A percentile compares a stretch with the other conserved stretches of the same genome.
Conservation (phyloP, 2,113 vertebrate species). For the Forbesichthys papilliferus region DNA sequence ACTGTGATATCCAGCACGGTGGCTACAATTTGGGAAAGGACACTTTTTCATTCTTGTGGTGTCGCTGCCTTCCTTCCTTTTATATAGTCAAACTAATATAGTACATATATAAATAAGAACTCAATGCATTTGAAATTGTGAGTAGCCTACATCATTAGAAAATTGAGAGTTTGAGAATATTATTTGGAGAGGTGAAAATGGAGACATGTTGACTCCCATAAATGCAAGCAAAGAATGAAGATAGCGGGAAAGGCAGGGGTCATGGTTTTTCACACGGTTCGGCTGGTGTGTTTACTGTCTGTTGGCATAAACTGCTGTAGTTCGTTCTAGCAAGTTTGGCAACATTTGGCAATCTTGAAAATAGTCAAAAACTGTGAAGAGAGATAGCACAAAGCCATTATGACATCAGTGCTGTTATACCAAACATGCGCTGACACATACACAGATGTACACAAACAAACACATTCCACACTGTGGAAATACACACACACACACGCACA, state of each 20-base stretch:
- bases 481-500: conserved; percentile 3
- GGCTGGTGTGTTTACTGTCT: neutral
- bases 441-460: conserved; percentile 9
- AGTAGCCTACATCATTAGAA: neutral
- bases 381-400: conserved; percentile 33
- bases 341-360: conserved; percentile 5
- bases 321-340: conserved; percentile 1
- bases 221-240: conserved; percentile 2
- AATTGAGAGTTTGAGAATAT: no score
- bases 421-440: conserved; percentile 16
- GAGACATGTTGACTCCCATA: neutral
- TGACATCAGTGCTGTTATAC: conserved; percentile 45
- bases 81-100: no score
- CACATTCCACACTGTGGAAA: conserved; percentile 1
- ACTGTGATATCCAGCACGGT: conserved; percentile 3
- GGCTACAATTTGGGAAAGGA: conserved; percentile 20
- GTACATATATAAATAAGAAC: no score
- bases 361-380: conserved; percentile 37
- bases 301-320: conserved; percentile 22
- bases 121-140: no score
- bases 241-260: conserved; percentile 20
- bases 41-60: no score
- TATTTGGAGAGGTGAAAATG: no score
- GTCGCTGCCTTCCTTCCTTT: neutral
- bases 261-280: conserved; percentile 22